Evolutionary conservation across 2,888 invertebrate species (phyloP).

Genomic region (Acanthopleura granulata): DNA sequence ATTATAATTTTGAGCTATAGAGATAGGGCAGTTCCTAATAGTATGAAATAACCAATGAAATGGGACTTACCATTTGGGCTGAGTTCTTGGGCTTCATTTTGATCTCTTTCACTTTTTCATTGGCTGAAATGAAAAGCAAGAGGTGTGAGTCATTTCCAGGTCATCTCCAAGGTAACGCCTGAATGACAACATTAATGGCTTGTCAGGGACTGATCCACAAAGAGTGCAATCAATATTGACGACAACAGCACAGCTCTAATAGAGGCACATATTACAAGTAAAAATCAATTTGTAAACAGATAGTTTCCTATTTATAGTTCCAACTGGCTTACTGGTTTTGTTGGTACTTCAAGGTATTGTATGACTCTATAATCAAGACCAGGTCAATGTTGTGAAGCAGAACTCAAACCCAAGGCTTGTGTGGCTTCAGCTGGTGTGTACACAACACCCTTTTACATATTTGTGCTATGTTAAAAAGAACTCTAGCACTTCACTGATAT

Average conservation of each 20-base stretch:
- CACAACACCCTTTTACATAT: no score
- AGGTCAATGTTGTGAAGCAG: no score
- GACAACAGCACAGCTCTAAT: background rate
- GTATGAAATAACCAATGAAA: slow-evolving; percentile 10
- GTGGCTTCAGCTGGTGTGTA: no score
- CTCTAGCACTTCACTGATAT: no score
- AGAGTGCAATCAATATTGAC: background rate
- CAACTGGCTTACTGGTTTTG: no score
- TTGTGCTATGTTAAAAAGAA: no score
- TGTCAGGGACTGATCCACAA: background rate
- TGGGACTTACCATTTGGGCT: slow-evolving; percentile 85
- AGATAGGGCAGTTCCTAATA: background rate
- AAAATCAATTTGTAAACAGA: slow-evolving; percentile 17
- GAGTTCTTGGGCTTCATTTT: slow-evolving; percentile 89
- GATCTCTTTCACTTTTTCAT: slow-evolving; percentile 83
- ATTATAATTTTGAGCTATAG: no score
- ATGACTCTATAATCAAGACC: no score
- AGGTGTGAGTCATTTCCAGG: slow-evolving; percentile 18
- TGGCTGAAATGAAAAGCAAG: slow-evolving; percentile 73
- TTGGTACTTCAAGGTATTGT: no score
- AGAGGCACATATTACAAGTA: background rate
- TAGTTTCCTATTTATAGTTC: background rate
- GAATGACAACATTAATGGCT: slow-evolving; percentile 1
- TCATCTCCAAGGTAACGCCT: slow-evolving; percentile 7
- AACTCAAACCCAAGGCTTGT: no score